These are phyloP conservation scores for Sparus aurata DNA, from an alignment of 2,797 vertebrate genomes.

Conservation along the genomic window DNA sequence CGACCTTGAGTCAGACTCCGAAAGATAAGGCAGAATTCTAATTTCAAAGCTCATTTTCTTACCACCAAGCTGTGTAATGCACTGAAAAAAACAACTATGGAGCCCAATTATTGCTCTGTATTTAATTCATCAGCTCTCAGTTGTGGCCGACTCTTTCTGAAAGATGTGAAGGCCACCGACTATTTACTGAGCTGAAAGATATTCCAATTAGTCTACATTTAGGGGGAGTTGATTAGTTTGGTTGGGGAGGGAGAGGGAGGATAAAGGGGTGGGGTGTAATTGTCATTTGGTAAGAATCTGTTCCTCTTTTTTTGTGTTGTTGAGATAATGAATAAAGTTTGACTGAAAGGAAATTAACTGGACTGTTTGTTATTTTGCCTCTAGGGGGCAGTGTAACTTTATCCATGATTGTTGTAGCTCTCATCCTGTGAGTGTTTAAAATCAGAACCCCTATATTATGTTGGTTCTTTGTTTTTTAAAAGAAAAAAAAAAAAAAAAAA, in stretches of 20 bases:
- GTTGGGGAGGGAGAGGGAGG: conserved; percentile 1
- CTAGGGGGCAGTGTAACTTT: conserved; percentile 74
- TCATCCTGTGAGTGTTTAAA: background rate
- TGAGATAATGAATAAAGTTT: conserved; percentile 75
- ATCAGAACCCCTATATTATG: conserved; percentile 3
- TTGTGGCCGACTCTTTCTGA: conserved; percentile 37
- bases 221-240: conserved; percentile 47
- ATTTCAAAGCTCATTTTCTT: conserved; percentile 50
- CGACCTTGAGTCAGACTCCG: conserved; percentile 27
- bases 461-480: background rate
- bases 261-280: conserved; percentile 27
- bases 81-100: conserved; percentile 47
- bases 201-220: conserved; percentile 61
- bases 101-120: conserved; percentile 51
- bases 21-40: conserved; percentile 34
- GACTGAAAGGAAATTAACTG: conserved; percentile 39
- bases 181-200: conserved; percentile 64
- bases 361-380: conserved; percentile 52
- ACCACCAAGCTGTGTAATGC: conserved; percentile 42
- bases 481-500: background rate
- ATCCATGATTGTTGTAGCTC: conserved; percentile 15
- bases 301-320: conserved; percentile 63
- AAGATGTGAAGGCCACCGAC: conserved; percentile 50
- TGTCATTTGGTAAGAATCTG: conserved; percentile 67
- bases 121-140: conserved; percentile 52